A percentile compares a stretch with the other conserved stretches of the same genome.
These are phyloP conservation scores for Reticulitermes speratus DNA, from an alignment of 1,140 invertebrate species.

Conservation along the genomic window DNA sequence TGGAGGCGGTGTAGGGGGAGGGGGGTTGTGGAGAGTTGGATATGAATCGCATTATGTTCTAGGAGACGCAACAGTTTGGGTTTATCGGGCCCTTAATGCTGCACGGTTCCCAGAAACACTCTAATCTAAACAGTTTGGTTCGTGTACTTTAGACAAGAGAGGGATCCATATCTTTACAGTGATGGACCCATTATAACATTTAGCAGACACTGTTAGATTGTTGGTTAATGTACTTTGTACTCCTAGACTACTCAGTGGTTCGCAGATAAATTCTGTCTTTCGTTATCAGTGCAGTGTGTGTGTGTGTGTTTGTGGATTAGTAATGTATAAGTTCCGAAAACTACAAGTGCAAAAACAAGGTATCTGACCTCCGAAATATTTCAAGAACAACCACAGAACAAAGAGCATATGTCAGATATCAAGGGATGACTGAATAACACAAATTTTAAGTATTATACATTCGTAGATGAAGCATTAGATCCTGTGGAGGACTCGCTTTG, in stretches of 20 bases:
- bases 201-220: background rate
- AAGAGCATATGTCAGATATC: too few species aligned
- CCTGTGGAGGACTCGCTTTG: too few species aligned
- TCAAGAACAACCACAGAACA: too few species aligned
- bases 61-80: background rate
- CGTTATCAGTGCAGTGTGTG: too few species aligned
- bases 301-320: too few species aligned
- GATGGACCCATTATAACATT: background rate
- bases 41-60: background rate
- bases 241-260: background rate
- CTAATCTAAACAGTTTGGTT: background rate
- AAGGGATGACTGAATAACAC: too few species aligned
- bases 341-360: too few species aligned
- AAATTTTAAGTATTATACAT: too few species aligned
- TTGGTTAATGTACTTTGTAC: background rate
- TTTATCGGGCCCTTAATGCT: background rate
- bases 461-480: too few species aligned
- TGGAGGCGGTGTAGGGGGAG: background rate
- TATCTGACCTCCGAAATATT: too few species aligned
- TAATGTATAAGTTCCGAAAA: too few species aligned
- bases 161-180: background rate
- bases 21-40: background rate
- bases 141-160: background rate
- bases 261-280: background rate
- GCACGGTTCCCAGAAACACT: background rate